Evolutionary conservation across 1,140 invertebrate genomes (phyloP).

Genomic region (Xylocopa sonorina): DNA sequence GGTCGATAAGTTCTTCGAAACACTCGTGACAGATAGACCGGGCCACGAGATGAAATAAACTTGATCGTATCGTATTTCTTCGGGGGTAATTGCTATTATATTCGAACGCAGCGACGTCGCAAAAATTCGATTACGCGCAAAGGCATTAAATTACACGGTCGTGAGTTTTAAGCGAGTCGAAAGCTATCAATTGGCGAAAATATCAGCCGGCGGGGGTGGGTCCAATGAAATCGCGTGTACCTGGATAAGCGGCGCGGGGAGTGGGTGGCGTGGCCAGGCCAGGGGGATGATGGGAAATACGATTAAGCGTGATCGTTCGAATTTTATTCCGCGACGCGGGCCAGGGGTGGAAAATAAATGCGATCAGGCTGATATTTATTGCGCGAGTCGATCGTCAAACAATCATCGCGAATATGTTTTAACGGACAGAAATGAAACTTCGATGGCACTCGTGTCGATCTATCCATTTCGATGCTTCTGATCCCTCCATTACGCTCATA

Average conservation of each 20-base stretch:
- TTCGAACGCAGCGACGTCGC: not conserved
- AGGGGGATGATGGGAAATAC: conserved; percentile 27
- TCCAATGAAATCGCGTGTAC: not conserved
- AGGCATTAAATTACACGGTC: conserved; percentile 9
- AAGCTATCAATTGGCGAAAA: conserved; percentile 36
- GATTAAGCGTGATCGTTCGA: conserved; percentile 21
- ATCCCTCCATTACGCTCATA: too few relatives aligned
- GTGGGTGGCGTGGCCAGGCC: not conserved
- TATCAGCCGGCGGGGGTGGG: not conserved
- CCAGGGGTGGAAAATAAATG: conserved; percentile 15
- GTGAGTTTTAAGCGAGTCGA: conserved; percentile 7
- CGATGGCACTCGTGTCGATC: conserved; percentile 4
- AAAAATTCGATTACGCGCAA: not conserved
- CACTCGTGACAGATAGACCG: conserved; percentile 12
- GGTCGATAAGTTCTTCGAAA: conserved; percentile 11
- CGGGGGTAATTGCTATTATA: not conserved
- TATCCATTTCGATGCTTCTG: not conserved
- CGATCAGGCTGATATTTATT: conserved; percentile 16
- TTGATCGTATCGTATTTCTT: conserved; percentile 5
- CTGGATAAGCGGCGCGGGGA: not conserved
- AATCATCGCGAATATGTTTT: conserved; percentile 26
- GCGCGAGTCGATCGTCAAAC: conserved; percentile 26
- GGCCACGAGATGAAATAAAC: conserved; percentile 6
- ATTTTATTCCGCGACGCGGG: not conserved
- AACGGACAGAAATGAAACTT: conserved; percentile 14